Conservation (phyloP, 2,797 vertebrate species). For the Megalops cyprinoides region DNA sequence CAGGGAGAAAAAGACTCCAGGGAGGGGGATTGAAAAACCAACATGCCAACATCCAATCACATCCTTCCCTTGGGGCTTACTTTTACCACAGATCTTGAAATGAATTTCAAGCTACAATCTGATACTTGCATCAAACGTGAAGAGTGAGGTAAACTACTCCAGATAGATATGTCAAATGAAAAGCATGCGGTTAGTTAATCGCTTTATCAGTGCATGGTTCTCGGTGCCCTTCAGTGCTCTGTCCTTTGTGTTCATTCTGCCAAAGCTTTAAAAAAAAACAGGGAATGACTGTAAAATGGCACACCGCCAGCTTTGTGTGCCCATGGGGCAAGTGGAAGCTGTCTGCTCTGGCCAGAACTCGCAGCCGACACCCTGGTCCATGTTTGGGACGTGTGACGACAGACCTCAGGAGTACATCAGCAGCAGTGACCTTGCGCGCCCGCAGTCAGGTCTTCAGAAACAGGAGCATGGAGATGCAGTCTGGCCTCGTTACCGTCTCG, state of each 20-base stretch:
- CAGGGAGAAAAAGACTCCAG: not conserved
- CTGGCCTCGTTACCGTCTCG: slow-evolving; percentile 24
- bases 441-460: slow-evolving; percentile 22
- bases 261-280: slow-evolving; percentile 65
- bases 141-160: not conserved
- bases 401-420: slow-evolving; percentile 43
- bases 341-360: slow-evolving; percentile 66
- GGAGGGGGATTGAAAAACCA: no score
- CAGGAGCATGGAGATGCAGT: slow-evolving; percentile 9
- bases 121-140: not conserved
- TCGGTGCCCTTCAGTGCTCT: not conserved
- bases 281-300: slow-evolving; percentile 67
- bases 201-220: not conserved
- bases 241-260: not conserved
- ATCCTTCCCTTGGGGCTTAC: not conserved
- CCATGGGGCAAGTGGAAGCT: slow-evolving; percentile 48
- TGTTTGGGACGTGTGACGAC: not conserved
- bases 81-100: not conserved
- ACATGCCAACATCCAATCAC: not conserved
- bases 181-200: not conserved
- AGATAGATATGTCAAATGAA: not conserved
- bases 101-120: not conserved
- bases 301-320: slow-evolving; percentile 63
- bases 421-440: slow-evolving; percentile 12
- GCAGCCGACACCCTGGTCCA: slow-evolving; percentile 52